A percentile compares a stretch with the other conserved stretches of the same genome.
These are phyloP conservation scores for Lasaia peninsularis DNA, from an alignment of 1,140 invertebrate species.

Conservation along the genomic window DNA sequence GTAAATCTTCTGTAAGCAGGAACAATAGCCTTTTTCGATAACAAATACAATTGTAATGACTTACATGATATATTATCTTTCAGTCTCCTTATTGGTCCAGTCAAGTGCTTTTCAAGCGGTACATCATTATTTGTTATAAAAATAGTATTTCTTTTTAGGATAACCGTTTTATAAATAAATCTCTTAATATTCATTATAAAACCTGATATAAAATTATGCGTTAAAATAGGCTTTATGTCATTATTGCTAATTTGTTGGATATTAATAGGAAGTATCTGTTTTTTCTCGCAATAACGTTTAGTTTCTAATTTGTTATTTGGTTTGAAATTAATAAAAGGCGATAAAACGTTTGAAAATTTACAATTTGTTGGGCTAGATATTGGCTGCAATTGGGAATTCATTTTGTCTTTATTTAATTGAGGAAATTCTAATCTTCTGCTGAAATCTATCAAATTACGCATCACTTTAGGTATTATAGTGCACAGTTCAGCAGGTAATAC, in stretches of 20 bases:
- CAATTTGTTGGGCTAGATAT: slow-evolving; percentile 31
- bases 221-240: background rate
- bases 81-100: background rate
- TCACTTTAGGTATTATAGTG: slow-evolving; percentile 48
- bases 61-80: slow-evolving; percentile 11
- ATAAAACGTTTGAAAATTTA: slow-evolving; percentile 6
- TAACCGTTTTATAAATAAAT: background rate
- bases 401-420: slow-evolving; percentile 19
- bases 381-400: slow-evolving; percentile 27
- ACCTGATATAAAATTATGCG: background rate
- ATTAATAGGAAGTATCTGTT: background rate
- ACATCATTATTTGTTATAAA: background rate
- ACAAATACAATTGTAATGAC: slow-evolving; percentile 19
- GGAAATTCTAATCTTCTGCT: slow-evolving; percentile 19
- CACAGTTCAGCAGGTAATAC: slow-evolving; percentile 58
- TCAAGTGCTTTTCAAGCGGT: background rate
- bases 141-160: background rate
- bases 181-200: background rate
- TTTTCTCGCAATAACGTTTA: background rate
- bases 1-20: slow-evolving; percentile 10
- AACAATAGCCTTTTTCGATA: slow-evolving; percentile 11
- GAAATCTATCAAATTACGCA: slow-evolving; percentile 36
- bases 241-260: background rate
- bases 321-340: background rate
- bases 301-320: background rate